These are phyloP conservation scores for Psittacus erithacus DNA, from an alignment of 2,113 vertebrate species.

Conservation along the genomic window DNA sequence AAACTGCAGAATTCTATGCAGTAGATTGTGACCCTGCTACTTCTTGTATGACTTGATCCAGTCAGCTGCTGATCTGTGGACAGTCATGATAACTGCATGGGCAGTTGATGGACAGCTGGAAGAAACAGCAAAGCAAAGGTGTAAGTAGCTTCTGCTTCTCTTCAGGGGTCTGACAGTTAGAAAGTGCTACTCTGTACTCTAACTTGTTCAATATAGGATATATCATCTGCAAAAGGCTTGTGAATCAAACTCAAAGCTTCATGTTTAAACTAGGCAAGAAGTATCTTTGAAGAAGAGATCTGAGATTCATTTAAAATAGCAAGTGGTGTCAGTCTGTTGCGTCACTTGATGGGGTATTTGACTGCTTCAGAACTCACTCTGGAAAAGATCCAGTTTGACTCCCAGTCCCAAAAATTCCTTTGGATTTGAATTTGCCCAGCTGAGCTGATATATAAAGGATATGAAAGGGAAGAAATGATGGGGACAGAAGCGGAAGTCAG, in stretches of 20 bases:
- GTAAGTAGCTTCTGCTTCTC: background rate
- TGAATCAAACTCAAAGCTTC: background rate
- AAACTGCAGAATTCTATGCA: slow-evolving; percentile 44
- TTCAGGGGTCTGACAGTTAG: background rate
- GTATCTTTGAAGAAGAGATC: background rate
- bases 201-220: background rate
- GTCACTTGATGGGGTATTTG: background rate
- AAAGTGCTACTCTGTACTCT: background rate
- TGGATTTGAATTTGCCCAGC: background rate
- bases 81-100: background rate
- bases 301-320: background rate
- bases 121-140: slow-evolving; percentile 33
- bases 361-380: background rate
- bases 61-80: background rate
- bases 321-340: background rate
- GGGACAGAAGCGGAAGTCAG: background rate
- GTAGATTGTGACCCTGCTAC: background rate
- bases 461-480: background rate
- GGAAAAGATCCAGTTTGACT: background rate
- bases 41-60: background rate
- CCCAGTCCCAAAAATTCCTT: background rate
- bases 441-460: background rate
- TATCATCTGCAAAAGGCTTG: background rate
- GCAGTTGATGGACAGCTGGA: slow-evolving; percentile 45
- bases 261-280: background rate